Base-by-base conservation (phyloP, 2,113 vertebrate species). In the Apodemus speciosus region DNA sequence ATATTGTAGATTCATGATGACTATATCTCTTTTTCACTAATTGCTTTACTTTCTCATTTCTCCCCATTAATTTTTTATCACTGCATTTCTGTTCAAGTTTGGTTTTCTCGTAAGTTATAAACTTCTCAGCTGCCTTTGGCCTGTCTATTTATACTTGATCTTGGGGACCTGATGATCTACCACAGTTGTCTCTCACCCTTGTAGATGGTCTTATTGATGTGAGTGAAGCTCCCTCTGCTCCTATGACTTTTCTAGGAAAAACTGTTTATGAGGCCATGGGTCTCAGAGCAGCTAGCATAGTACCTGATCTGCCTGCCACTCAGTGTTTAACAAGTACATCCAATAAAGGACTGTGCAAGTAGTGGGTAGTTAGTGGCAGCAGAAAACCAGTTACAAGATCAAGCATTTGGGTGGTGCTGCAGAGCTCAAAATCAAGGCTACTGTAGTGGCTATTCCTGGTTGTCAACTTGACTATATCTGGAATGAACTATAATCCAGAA, bases 41-140 rank as follows among this genome's bases (percentile, higher is more conserved):
- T 53, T 51, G 4, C 32, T 77, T 83, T 40, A 73, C 18, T 23
- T 76, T 96, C 76, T 93, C 68, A 68, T 83, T 92, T 25, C n/a
- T 90, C 71, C 71, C 38, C 58, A 30, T 88, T 88, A 80, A 27
- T 71, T 94, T 95, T 93, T 84, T 35, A 73, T 32, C 75, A 77
- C 51, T 89, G n/a, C 23, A 73, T 96, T 79, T 40, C 71, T 93
- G 8, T 58, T 75, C 27, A 75, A 18, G 2, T 72, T 69, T 53
- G 23, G 51, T 89, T 92, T 90, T 13, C 53, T 89, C 69, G 23
- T 38, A 18, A 23, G 16, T 81, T 16, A 60, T 40, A 38, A 40
- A 32, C 53, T 9, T 85, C 80, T 87, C 51, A 40, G 35, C 75
- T 92, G 30, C 62, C 58, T 89, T 83, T 75, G 49, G 23, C 60